Base-by-base conservation (phyloP, 2,113 vertebrate genomes). In the Scortum barcoo region DNA sequence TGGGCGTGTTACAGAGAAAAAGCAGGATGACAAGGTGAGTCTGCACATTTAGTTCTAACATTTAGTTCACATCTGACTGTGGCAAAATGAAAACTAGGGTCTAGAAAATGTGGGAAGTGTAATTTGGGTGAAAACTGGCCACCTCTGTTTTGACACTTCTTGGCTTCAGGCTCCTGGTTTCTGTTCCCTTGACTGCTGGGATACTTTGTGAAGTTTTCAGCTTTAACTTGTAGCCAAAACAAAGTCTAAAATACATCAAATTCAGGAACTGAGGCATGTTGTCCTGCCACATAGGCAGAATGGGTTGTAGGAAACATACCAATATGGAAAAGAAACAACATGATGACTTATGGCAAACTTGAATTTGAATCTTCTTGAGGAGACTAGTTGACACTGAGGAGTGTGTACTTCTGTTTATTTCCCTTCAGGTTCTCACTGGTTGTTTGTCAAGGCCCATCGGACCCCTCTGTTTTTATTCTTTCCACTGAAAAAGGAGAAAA, bases 401-500 rank as follows among this genome's bases (percentile, higher is more conserved):
- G 20, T 14, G 14, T 57, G 8, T 5, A 48, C 20, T 68, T 54
- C 20, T 9, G 8, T 51, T 36, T 44, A 4, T 38, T 38, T 6
- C 36, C 8, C 44, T 16, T 33, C 36, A 38, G 26, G 20, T 53
- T 74, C 2, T 24, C 14, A 4, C 24, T 46, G 17, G 13, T 10
- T 42, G 33, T 60, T 54, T 72, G 19, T 30, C 76, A 7, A 26
- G 24, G 53, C 26, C 20, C 56, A 13, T 17, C 30, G 65, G 28
- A 19, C 17, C 12, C 38, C n/a, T 78, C 8, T 33, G 0, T 72
- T n/a, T 2, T 19, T 17, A 76, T 72, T 65, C 20, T 50, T 77
- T 42, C 2, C 10, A 38, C 4, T 20, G 1, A 76, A 70, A 61
- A 81, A 33, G 60, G 26, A 78, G 42, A 50, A 79, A 42, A 46